These are phyloP conservation scores for Alca torda DNA, from an alignment of 2,797 vertebrate genomes.

Conservation along the genomic window DNA sequence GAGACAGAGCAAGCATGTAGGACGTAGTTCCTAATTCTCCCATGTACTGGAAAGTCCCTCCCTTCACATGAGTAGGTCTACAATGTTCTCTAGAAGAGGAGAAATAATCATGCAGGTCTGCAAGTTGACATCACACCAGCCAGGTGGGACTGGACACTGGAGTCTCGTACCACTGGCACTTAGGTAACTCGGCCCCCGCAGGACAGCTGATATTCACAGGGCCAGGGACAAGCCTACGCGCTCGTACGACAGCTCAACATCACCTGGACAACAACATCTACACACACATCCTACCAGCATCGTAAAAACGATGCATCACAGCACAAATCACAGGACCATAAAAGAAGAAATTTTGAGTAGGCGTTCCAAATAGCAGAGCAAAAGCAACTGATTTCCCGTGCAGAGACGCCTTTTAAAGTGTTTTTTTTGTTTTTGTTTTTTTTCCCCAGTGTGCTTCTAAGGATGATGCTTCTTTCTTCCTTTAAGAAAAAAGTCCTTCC, in stretches of 20 bases:
- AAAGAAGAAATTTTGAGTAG: background rate
- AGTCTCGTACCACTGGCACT: background rate
- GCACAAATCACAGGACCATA: background rate
- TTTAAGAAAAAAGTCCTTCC: background rate
- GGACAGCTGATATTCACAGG: background rate
- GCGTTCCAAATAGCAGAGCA: background rate
- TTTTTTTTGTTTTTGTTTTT: background rate
- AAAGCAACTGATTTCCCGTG: background rate
- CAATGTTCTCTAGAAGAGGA: background rate
- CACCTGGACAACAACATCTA: background rate
- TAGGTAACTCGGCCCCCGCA: accelerated
- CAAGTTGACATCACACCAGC: background rate
- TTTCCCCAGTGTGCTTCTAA: background rate
- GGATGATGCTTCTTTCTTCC: background rate
- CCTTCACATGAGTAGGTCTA: accelerated
- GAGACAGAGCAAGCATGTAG: background rate
- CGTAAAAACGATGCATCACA: background rate
- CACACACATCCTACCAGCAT: accelerated
- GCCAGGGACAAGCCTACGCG: background rate
- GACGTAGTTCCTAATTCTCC: background rate
- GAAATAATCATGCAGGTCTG: background rate
- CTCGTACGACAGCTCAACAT: background rate
- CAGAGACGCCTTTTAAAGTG: background rate
- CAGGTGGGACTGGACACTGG: background rate
- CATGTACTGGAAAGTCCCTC: background rate